phyloP scores from a whole-genome alignment of 2,888 invertebrate genomes.

The Alitta virens region DNA sequence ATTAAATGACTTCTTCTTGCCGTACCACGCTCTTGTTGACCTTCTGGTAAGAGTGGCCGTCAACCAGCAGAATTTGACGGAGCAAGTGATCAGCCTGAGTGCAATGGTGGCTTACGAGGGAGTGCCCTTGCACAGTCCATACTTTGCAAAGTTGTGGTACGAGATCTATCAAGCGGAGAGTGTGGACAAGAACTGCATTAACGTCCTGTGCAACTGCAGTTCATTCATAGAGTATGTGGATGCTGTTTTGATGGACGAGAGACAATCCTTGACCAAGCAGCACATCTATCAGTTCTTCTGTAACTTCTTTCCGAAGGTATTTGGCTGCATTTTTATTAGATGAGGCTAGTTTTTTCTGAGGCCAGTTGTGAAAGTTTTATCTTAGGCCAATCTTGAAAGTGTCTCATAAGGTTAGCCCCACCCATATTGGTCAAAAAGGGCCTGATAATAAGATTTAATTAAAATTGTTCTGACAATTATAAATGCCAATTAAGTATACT shows the following conservation, averaged over 20 bases:
- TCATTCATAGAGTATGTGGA: slow-evolving; percentile 87
- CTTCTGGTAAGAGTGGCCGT: slow-evolving; percentile 83
- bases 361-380: no score
- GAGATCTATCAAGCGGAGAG: slow-evolving; percentile 61
- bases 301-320: slow-evolving; percentile 85
- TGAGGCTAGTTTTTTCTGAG: no score
- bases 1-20: slow-evolving; percentile 75
- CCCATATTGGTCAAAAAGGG: no score
- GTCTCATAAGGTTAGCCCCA: no score
- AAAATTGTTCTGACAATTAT: no score
- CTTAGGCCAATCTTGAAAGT: no score
- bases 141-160: slow-evolving; percentile 85
- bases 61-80: slow-evolving; percentile 81
- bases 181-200: slow-evolving; percentile 77
- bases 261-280: slow-evolving; percentile 79
- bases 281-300: slow-evolving; percentile 84
- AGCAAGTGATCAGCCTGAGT: slow-evolving; percentile 80
- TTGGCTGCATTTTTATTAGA: no score
- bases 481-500: no score
- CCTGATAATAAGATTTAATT: no score
- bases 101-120: slow-evolving; percentile 88
- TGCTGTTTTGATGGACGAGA: slow-evolving; percentile 82
- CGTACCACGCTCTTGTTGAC: slow-evolving; percentile 88
- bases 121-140: slow-evolving; percentile 83
- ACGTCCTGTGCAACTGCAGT: slow-evolving; percentile 77